phyloP scores from a whole-genome alignment of 2,113 vertebrate species.

The Pluvialis apricaria region DNA sequence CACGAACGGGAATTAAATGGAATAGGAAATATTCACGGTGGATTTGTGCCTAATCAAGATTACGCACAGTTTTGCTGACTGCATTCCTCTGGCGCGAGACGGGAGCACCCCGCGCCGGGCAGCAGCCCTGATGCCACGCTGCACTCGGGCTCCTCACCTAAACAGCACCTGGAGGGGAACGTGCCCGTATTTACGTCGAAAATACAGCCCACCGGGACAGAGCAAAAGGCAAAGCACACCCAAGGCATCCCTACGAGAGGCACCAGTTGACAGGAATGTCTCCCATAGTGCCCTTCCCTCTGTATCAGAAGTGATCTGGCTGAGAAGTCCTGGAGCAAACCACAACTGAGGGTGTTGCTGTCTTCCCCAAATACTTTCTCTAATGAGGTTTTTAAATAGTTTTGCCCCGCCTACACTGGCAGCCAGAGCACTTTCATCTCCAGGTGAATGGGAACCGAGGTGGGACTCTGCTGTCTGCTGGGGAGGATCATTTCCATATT shows the following conservation, averaged over 20 bases:
- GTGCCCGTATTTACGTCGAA: fast-evolving
- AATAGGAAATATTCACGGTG: background rate
- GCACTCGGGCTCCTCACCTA: background rate
- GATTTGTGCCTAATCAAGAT: background rate
- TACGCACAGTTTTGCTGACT: background rate
- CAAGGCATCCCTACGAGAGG: background rate
- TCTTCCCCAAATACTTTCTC: constrained; percentile 65
- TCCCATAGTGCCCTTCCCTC: constrained; percentile 43
- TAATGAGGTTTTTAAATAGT: constrained; percentile 64
- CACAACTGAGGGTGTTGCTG: constrained; percentile 55
- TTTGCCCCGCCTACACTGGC: constrained; percentile 51
- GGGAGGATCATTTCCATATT: constrained; percentile 32
- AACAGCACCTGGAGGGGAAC: background rate
- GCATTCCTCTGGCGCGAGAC: background rate
- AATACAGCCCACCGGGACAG: background rate
- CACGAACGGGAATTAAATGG: background rate
- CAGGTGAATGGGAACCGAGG: constrained; percentile 53
- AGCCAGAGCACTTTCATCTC: constrained; percentile 56
- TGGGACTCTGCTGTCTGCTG: constrained; percentile 40
- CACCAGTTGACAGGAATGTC: background rate
- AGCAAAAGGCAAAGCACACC: background rate
- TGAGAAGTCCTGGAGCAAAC: constrained; percentile 54
- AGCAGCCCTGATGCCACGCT: background rate
- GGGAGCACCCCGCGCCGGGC: background rate
- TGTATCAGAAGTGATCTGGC: constrained; percentile 52